These are phyloP conservation scores for Carcharodon carcharias DNA, from an alignment of 2,797 vertebrate species.

Conservation along the genomic window DNA sequence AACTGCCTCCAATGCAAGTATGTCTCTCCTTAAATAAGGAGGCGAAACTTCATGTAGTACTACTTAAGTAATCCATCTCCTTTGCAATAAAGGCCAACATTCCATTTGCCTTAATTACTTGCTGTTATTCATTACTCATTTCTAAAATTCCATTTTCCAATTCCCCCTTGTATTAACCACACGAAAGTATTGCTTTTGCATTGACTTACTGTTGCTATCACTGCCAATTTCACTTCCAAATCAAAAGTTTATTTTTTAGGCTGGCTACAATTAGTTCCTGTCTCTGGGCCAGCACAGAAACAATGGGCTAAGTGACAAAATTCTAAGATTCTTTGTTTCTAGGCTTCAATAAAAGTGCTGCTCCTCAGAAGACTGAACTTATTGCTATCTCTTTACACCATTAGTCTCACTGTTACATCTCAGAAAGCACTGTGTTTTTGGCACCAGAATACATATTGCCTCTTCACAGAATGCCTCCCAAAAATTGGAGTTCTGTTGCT, in stretches of 20 bases:
- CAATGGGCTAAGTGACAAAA: not conserved
- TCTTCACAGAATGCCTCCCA: not conserved
- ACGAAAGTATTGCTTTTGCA: not conserved
- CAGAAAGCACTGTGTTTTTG: not conserved
- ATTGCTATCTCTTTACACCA: not conserved
- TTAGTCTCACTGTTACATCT: not conserved
- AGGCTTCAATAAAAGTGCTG: not conserved
- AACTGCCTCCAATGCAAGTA: not conserved
- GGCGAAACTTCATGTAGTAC: not conserved
- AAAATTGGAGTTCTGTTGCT: not conserved
- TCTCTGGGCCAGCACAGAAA: not conserved
- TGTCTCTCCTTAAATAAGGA: not conserved
- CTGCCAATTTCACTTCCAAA: not conserved
- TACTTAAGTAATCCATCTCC: no score
- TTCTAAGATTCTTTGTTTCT: not conserved
- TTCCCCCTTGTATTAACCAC: not conserved
- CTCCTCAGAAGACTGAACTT: not conserved
- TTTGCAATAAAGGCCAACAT: not conserved
- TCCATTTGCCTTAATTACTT: not conserved
- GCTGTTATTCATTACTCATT: not conserved
- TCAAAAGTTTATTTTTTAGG: not conserved
- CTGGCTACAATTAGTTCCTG: not conserved
- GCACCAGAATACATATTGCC: not conserved
- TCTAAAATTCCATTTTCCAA: not conserved
- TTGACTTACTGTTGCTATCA: not conserved